A percentile compares a stretch with the other conserved stretches of the same genome.
Evolutionary conservation across 2,113 vertebrate species (phyloP).

Genomic region (Genyomyrus donnyi): DNA sequence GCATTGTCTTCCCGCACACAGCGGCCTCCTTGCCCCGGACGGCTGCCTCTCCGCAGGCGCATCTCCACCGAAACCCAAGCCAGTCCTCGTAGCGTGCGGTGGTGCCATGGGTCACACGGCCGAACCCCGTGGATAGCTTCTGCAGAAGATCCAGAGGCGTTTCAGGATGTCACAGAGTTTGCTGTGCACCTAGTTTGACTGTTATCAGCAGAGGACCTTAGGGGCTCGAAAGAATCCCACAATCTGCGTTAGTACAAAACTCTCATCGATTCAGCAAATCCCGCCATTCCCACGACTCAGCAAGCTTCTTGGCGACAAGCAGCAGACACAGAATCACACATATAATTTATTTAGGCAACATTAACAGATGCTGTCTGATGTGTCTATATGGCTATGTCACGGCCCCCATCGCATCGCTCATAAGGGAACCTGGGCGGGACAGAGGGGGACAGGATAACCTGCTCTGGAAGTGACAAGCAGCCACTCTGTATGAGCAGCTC

Average conservation of each 20-base stretch:
- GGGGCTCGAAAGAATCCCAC: neutral
- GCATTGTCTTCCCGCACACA: neutral
- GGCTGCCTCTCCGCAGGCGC: neutral
- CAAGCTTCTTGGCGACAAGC: neutral
- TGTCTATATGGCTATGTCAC: neutral
- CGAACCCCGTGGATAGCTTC: neutral
- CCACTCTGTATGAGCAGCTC: neutral
- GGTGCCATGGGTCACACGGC: neutral
- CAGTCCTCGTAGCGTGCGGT: neutral
- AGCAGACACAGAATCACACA: neutral
- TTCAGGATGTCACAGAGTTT: neutral
- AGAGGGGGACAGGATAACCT: neutral
- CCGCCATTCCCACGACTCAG: neutral
- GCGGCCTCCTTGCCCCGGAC: neutral
- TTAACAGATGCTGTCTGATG: neutral
- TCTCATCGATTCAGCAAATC: neutral
- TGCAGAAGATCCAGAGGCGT: neutral
- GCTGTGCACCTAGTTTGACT: neutral
- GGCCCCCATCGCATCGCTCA: neutral
- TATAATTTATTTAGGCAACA: neutral
- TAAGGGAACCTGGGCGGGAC: neutral
- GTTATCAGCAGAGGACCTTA: neutral
- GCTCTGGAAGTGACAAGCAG: constrained; percentile 34
- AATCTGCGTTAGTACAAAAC: neutral
- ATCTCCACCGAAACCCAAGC: neutral